Evolutionary conservation across 1,140 invertebrate species (phyloP).

Genomic region (Meloidogyne exigua): DNA sequence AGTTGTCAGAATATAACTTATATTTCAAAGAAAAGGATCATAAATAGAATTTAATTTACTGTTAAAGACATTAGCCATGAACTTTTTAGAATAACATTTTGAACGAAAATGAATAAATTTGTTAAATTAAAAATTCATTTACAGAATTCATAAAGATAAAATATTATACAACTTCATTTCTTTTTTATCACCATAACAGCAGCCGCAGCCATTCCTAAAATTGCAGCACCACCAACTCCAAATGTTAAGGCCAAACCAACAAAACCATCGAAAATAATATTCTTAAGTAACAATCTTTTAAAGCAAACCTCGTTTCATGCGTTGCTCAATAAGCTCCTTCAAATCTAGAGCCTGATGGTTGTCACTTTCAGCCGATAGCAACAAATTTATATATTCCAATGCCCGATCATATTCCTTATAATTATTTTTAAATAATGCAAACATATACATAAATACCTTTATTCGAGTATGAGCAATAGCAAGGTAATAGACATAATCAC

Average conservation of each 20-base stretch:
- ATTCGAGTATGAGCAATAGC: slow-evolving; percentile 87
- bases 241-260: slow-evolving; percentile 44
- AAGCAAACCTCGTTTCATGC: slow-evolving; percentile 77
- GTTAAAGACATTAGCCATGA: not conserved
- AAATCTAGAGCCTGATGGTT: slow-evolving; percentile 82
- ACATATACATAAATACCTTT: slow-evolving; percentile 65
- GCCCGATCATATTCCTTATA: slow-evolving; percentile 80
- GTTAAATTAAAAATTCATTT: not conserved
- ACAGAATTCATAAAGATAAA: too few relatives aligned
- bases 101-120: not conserved
- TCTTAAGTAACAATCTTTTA: slow-evolving; percentile 7
- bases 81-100: not conserved
- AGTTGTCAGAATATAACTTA: not conserved
- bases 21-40: not conserved
- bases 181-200: slow-evolving; percentile 29
- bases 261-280: slow-evolving; percentile 46
- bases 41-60: not conserved
- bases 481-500: slow-evolving; percentile 91
- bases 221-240: slow-evolving; percentile 42
- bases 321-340: slow-evolving; percentile 78
- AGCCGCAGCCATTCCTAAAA: slow-evolving; percentile 23
- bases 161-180: not conserved
- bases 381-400: slow-evolving; percentile 76
- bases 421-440: slow-evolving; percentile 25
- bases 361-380: slow-evolving; percentile 82